A percentile compares a stretch with the other conserved stretches of the same genome.
Conservation (phyloP, 2,888 invertebrate genomes). For the Ectemnius continuus region DNA sequence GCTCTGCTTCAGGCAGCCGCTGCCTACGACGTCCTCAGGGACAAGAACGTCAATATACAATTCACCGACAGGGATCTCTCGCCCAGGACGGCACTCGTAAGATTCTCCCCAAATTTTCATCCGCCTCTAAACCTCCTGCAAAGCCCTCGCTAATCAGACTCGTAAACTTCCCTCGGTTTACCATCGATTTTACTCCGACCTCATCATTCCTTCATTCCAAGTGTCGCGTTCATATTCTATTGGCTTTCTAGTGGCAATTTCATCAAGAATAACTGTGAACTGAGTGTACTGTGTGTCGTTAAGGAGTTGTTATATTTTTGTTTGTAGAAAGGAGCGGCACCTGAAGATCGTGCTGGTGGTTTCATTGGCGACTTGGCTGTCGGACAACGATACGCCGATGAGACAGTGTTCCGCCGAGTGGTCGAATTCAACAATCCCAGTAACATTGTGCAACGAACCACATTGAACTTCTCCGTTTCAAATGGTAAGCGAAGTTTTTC, state of each 20-base stretch:
- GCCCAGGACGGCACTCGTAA: constrained; percentile 46
- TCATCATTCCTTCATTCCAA: not conserved
- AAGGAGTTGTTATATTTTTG: not conserved
- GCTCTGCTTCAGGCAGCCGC: constrained; percentile 35
- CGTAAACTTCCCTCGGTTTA: not conserved
- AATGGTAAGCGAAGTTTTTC: constrained; percentile 59
- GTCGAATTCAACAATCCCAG: constrained; percentile 71
- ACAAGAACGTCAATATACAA: constrained; percentile 57
- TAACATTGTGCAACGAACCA: constrained; percentile 63
- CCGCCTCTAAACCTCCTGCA: not conserved
- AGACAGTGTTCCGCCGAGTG: constrained; percentile 70
- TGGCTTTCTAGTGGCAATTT: no score
- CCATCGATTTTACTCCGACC: not conserved
- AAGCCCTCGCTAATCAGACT: no score
- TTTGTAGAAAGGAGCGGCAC: constrained; percentile 20
- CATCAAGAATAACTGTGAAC: no score
- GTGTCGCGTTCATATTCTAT: no score
- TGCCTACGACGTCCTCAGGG: constrained; percentile 59
- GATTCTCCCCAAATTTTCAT: constrained; percentile 13
- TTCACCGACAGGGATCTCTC: constrained; percentile 64
- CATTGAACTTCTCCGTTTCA: constrained; percentile 64
- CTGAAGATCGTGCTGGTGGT: constrained; percentile 48
- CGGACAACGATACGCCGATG: constrained; percentile 69
- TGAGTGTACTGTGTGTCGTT: not conserved
- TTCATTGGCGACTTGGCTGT: constrained; percentile 72